A percentile compares a stretch with the other conserved stretches of the same genome.
Evolutionary conservation across 2,113 vertebrate genomes (phyloP).

Genomic region (Eonycteris spelaea): DNA sequence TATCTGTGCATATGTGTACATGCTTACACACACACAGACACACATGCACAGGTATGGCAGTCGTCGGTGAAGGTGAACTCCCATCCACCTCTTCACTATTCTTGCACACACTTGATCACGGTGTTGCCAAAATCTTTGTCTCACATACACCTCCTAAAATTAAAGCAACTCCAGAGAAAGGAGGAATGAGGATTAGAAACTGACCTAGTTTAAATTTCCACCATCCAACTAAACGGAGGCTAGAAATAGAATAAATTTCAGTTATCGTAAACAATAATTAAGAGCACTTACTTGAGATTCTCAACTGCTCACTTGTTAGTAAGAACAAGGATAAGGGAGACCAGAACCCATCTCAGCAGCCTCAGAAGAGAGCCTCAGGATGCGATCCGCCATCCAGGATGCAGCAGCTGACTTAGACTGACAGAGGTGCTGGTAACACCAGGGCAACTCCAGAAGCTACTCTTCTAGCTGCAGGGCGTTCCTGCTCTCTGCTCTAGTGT

Average conservation of each 20-base stretch:
- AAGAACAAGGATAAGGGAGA: not conserved
- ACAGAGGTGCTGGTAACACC: not conserved
- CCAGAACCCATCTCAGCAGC: not conserved
- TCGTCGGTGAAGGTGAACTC: not conserved
- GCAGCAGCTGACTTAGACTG: fast-evolving
- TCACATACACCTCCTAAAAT: not conserved
- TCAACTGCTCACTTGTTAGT: not conserved
- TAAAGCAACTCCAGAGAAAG: not conserved
- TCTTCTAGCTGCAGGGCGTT: no score
- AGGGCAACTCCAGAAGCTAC: not conserved
- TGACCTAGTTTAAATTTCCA: not conserved
- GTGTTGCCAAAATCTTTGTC: not conserved
- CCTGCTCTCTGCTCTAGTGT: not conserved
- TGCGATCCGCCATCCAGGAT: not conserved
- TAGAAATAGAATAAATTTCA: not conserved
- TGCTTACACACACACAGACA: no score
- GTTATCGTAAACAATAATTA: not conserved
- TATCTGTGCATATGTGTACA: no score
- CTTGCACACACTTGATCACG: no score
- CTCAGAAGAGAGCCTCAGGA: not conserved
- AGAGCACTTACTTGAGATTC: not conserved
- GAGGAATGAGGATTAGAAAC: not conserved
- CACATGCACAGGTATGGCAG: no score
- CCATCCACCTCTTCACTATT: not conserved
- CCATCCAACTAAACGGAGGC: not conserved